Evolutionary conservation across 2,888 invertebrate genomes (phyloP), one percentile per base, ranked within the genome.

Genomic region (Napeogenes sylphis): DNA sequence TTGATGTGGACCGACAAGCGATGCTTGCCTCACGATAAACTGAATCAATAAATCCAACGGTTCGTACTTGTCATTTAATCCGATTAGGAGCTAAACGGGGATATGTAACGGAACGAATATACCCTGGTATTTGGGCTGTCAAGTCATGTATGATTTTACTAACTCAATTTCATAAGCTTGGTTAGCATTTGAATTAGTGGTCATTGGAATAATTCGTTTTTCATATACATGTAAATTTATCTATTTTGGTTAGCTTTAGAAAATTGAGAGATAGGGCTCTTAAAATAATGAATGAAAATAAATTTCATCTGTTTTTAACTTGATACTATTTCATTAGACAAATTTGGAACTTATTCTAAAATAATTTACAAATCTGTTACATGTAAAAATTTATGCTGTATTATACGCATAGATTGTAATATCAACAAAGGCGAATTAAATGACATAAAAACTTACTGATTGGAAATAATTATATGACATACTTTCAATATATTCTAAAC

Each of bases 41-140:
- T 81, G 79, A 83, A 81, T 82, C 81, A 79, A 76, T 79, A 76
- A 81, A 80, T 81, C 83, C 78, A 79, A 80, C 82, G 76, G 74
- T 77, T 79, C 70, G 72, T 76, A 78, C 79, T 79, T 78, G 75
- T 75, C 72, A 69, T 70, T 66, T 75, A 77, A 89, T 87, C 89
- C 81, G 89, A 88, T 89, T 89, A 89, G 73, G 75, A 76, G 78
- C 77, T 84, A 84, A 81, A 79, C 77, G 79, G 78, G 75, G 75
- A 77, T 74, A 70, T 73, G 76, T 81, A 84, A 80, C 82, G 81
- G 81, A 67, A 65, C 62, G 68, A 69, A 68, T 66, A 64, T 68
- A 65, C 63, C 68, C 59, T 63, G 69, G 67, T 66, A 67, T 71
- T 65, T 66, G 62, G 68, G 65, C 68, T 71, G 72, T 72, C 72